phyloP scores from a whole-genome alignment of 1,140 invertebrate species.

The Formica exsecta region DNA sequence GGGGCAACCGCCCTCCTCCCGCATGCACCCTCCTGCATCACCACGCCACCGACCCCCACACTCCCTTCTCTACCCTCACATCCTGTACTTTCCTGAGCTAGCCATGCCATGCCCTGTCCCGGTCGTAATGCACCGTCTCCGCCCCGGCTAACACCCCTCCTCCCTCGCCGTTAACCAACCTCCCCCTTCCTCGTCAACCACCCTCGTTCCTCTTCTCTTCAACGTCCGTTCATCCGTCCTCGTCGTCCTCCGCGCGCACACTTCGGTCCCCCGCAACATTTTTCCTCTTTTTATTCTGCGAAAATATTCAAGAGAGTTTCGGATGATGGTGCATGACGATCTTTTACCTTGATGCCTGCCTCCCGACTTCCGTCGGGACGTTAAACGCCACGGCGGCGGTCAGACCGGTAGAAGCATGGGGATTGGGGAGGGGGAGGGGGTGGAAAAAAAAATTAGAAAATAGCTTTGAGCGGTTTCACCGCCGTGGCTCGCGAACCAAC shows the following conservation, averaged over 20 bases:
- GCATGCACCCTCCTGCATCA: conserved; percentile 80
- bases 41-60: conserved; percentile 57
- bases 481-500: conserved; percentile 35
- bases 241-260: conserved; percentile 45
- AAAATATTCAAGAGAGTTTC: conserved; percentile 78
- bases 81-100: conserved; percentile 83
- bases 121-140: conserved; percentile 82
- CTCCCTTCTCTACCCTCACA: conserved; percentile 75
- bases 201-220: conserved; percentile 41
- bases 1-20: conserved; percentile 83
- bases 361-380: conserved; percentile 49
- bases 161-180: conserved; percentile 63
- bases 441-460: conserved; percentile 56
- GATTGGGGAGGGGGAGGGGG: not conserved
- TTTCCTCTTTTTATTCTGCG: conserved; percentile 70
- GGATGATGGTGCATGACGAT: conserved; percentile 74
- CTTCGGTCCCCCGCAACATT: conserved; percentile 63
- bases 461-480: conserved; percentile 56
- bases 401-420: conserved; percentile 25
- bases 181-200: conserved; percentile 1
- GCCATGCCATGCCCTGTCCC: conserved; percentile 82
- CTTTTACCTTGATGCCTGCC: conserved; percentile 65
- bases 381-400: conserved; percentile 46
- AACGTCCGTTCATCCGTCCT: conserved; percentile 48
- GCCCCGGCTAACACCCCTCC: conserved; percentile 74